These are phyloP conservation scores for Choloepus hoffmanni DNA, from an alignment of 2,113 vertebrate genomes.

Conservation along the genomic window DNA sequence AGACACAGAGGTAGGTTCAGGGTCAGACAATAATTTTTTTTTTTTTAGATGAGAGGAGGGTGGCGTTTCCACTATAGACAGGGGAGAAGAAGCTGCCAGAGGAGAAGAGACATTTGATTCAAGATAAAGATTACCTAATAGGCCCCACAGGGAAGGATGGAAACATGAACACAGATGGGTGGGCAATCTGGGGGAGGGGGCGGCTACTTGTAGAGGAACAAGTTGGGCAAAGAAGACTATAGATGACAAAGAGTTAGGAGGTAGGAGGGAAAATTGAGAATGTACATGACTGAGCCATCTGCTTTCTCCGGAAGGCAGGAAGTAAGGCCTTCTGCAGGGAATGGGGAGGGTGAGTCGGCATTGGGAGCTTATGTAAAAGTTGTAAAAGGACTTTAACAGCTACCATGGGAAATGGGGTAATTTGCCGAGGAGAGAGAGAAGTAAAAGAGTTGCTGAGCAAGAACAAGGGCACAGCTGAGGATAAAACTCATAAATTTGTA, in stretches of 20 bases:
- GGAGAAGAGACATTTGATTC: background rate
- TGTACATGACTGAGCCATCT: conserved; percentile 35
- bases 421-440: background rate
- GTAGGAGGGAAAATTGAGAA: background rate
- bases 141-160: background rate
- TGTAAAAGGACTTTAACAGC: background rate
- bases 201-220: background rate
- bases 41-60: background rate
- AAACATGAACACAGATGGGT: background rate
- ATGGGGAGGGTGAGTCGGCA: background rate
- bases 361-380: background rate
- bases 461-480: conserved; percentile 59
- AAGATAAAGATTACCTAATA: background rate
- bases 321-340: background rate
- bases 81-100: background rate
- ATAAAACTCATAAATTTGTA: conserved; percentile 20
- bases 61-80: background rate
- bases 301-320: conserved; percentile 35
- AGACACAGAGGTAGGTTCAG: background rate
- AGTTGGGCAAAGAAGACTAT: background rate
- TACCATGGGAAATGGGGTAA: background rate
- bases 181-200: background rate
- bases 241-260: background rate
- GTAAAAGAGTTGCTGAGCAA: conserved; percentile 50
- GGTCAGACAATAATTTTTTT: background rate